Base-by-base conservation (phyloP, 2,797 vertebrate species). In the Bradypus variegatus region DNA sequence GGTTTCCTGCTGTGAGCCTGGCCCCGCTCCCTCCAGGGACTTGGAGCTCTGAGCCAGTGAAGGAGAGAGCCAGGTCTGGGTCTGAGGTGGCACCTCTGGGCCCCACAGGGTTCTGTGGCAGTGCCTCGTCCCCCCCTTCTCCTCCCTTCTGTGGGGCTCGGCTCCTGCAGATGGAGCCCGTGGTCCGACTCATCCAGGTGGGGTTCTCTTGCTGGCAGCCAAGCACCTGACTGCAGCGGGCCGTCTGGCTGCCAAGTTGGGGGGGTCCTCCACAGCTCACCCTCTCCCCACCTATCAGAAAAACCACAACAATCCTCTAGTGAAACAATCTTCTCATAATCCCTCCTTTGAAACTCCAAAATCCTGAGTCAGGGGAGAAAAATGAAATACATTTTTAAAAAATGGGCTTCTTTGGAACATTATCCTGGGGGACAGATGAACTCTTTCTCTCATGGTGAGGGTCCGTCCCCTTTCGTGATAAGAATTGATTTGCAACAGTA, bases 381-480 rank as follows among this genome's bases (percentile, higher is more conserved):
- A 45, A 45, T 45, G 41, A 45, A 45, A 45, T 45, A 45, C 41
- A 45, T 45, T 45, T 89, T 53, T 53, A 82, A 92, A 38, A 88
- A 73, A 89, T 10, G n/a, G 11, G 41, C 41, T 36, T 78, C 86
- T 83, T 76, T 48, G 62, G 81, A 70, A 91, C 65, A 45, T 45
- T 45, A 6, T 45, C 41, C 41, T 45, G 11, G 81, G 64, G 72
- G 84, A 53, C 36, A 79, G 79, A 86, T 53, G 60, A 36, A 58
- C 64, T 92, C 76, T 86, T 84, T 53, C 75, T 75, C 62, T 86
- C 25, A 65, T 0, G 36, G 90, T 21, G 5, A 69, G 23, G 79
- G 48, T 62, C 58, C 41, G 69, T 72, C 84, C 92, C 80, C 81
- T 65, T 95, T 76, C 31, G 89, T 80, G 80, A 83, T 86, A 65